Evolutionary conservation across 2,888 invertebrate species (phyloP).

Genomic region (Drosophila anceps): DNA sequence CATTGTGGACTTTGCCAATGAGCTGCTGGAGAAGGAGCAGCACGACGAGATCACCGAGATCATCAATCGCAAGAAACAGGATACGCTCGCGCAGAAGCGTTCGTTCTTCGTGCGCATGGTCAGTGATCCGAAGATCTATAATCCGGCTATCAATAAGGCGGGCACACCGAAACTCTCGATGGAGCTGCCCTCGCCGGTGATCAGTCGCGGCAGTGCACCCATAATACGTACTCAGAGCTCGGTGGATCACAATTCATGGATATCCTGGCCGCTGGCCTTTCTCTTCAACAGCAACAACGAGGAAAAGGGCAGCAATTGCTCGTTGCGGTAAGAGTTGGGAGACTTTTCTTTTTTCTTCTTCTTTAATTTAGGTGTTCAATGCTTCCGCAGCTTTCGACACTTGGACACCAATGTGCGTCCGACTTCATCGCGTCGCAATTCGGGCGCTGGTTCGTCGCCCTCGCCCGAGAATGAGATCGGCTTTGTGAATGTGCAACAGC

Average conservation of each 20-base stretch:
- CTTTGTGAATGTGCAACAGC: conserved; percentile 83
- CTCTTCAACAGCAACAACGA: conserved; percentile 92
- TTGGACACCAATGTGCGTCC: conserved; percentile 94
- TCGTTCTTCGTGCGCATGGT: conserved; percentile 99
- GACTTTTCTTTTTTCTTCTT: not conserved
- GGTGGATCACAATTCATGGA: conserved; percentile 91
- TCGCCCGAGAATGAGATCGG: conserved; percentile 86
- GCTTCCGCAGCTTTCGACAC: conserved; percentile 90
- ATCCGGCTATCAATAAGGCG: conserved; percentile 94
- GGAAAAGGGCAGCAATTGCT: conserved; percentile 88
- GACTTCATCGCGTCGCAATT: conserved; percentile 88
- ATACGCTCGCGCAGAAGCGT: conserved; percentile 94
- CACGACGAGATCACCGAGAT: conserved; percentile 91
- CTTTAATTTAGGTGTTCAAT: not conserved
- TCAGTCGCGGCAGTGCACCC: conserved; percentile 79
- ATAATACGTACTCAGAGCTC: conserved; percentile 84
- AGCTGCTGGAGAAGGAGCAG: conserved; percentile 90
- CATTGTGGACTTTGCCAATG: conserved; percentile 92
- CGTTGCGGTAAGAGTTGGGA: conserved; percentile 88
- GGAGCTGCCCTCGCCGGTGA: conserved; percentile 83
- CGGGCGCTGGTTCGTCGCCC: conserved; percentile 88
- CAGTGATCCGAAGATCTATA: conserved; percentile 98
- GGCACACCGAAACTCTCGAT: conserved; percentile 87
- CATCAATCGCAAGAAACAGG: conserved; percentile 90
- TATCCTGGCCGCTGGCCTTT: conserved; percentile 96